Percentiles rank a stretch among this genome's conserved stretches.
These are phyloP conservation scores for Spilosoma lubricipeda DNA, from an alignment of 2,888 invertebrate genomes.

Conservation along the genomic window DNA sequence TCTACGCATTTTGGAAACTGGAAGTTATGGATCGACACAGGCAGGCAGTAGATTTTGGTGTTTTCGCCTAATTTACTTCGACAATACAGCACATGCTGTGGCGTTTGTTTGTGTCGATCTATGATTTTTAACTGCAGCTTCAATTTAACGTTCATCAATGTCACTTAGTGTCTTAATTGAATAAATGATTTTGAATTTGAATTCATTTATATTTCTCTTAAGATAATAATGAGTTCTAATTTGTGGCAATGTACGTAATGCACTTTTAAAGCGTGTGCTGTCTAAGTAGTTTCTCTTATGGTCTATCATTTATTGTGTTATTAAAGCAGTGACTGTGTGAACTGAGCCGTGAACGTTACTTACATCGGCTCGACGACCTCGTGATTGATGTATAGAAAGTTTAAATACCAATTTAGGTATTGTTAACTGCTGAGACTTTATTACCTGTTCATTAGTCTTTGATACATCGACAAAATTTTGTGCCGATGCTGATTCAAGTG, in stretches of 20 bases:
- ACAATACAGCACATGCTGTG: too few relatives aligned
- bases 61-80: too few relatives aligned
- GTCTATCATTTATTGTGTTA: slow-evolving; percentile 66
- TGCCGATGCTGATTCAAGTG: not conserved
- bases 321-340: slow-evolving; percentile 71
- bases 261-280: slow-evolving; percentile 57
- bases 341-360: slow-evolving; percentile 72
- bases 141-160: too few relatives aligned
- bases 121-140: too few relatives aligned
- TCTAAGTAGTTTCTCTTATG: slow-evolving; percentile 59
- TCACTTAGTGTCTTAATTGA: too few relatives aligned
- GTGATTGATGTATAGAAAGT: slow-evolving; percentile 83
- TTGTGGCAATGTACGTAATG: slow-evolving; percentile 59
- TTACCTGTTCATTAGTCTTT: slow-evolving; percentile 51
- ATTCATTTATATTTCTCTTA: not conserved
- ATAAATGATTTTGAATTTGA: too few relatives aligned
- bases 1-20: too few relatives aligned
- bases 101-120: too few relatives aligned
- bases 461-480: slow-evolving; percentile 42
- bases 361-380: slow-evolving; percentile 58
- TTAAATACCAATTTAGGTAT: slow-evolving; percentile 64
- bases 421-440: slow-evolving; percentile 54
- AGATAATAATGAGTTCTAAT: slow-evolving; percentile 21
- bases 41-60: too few relatives aligned
- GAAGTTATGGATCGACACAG: too few relatives aligned